phyloP scores from a whole-genome alignment of 2,113 vertebrate species.

The Gymnogyps californianus region DNA sequence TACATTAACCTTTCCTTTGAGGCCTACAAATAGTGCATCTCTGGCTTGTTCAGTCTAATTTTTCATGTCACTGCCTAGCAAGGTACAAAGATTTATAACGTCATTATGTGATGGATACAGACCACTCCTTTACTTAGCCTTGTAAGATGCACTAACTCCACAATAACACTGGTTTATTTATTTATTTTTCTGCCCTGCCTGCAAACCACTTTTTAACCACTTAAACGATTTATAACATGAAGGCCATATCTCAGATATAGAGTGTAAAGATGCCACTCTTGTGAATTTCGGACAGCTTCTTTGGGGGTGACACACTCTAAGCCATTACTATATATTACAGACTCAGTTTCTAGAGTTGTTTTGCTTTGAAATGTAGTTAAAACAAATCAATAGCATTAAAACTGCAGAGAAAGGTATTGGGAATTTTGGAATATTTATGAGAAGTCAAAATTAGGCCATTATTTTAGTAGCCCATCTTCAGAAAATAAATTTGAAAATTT shows the following conservation, averaged over 20 bases:
- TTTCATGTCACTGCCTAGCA: constrained; percentile 74
- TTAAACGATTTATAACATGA: not conserved
- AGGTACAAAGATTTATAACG: constrained; percentile 74
- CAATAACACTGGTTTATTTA: constrained; percentile 35
- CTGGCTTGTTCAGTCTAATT: constrained; percentile 71
- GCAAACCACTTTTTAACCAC: constrained; percentile 10
- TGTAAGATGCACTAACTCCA: constrained; percentile 39
- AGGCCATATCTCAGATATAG: not conserved
- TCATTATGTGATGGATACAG: constrained; percentile 64
- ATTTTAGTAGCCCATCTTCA: not conserved
- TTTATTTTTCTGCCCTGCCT: constrained; percentile 37
- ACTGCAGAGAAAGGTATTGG: not conserved
- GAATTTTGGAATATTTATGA: not conserved
- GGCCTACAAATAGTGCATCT: constrained; percentile 73
- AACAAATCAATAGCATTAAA: not conserved
- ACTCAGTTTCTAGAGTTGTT: not conserved
- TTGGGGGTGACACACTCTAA: not conserved
- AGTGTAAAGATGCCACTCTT: not conserved
- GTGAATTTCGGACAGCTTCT: not conserved
- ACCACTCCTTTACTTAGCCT: constrained; percentile 58
- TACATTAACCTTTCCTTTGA: constrained; percentile 80
- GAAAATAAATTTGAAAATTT: not conserved
- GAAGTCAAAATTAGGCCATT: not conserved
- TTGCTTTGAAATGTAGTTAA: constrained; percentile 2
- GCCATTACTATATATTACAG: not conserved